phyloP scores from a whole-genome alignment of 2,113 vertebrate genomes.

The Rattus rattus region DNA sequence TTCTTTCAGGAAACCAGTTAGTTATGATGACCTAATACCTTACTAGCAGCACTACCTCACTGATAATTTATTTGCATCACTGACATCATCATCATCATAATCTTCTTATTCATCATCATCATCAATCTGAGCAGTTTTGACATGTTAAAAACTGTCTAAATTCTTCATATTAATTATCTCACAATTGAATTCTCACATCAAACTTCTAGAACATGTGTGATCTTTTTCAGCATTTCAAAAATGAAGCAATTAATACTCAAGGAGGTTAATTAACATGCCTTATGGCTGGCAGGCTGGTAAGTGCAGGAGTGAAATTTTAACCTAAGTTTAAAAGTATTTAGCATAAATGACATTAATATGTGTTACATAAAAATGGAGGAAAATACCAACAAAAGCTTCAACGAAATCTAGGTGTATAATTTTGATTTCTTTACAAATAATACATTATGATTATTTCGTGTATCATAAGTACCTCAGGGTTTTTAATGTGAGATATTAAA shows the following conservation, averaged over 20 bases:
- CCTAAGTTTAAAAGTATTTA: not conserved
- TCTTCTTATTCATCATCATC: not conserved
- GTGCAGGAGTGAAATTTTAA: not conserved
- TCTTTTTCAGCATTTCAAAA: constrained; percentile 43
- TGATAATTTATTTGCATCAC: not conserved
- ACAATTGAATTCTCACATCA: not conserved
- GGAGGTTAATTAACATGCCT: constrained; percentile 10
- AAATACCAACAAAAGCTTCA: not conserved
- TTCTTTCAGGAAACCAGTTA: not conserved
- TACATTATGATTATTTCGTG: not conserved
- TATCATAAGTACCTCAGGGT: constrained; percentile 15
- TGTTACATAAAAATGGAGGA: not conserved
- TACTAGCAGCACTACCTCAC: not conserved
- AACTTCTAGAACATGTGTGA: not conserved
- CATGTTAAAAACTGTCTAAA: not conserved
- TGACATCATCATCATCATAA: too few relatives aligned
- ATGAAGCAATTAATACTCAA: constrained; percentile 2
- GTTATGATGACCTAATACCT: not conserved
- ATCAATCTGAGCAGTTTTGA: not conserved
- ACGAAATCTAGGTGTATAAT: not conserved
- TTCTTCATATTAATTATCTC: not conserved
- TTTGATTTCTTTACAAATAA: not conserved
- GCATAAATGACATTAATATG: not conserved
- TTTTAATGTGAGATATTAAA: constrained; percentile 36
- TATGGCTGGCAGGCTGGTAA: not conserved